Base-by-base conservation (phyloP, 2,888 invertebrate genomes). In the Caenorhabditis sp. region DNA sequence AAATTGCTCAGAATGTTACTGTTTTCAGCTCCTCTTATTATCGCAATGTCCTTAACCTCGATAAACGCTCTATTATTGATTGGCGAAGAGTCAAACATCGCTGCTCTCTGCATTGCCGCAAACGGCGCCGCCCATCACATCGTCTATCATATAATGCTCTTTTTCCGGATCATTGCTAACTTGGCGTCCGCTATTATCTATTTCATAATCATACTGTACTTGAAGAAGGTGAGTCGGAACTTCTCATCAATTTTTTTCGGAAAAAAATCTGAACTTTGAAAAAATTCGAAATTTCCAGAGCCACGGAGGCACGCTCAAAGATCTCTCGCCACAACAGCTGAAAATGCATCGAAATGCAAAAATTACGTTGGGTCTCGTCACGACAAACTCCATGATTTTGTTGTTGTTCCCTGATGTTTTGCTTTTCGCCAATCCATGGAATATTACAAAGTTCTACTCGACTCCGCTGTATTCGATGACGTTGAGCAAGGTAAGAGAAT, bases 101-200 rank as follows among this genome's bases (percentile, higher is more conserved):
- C 84, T 14, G 77, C 77, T 0, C 38, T 77, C 2, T 86, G 86
- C 38, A 79, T 86, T 6, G 86, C 86, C 0, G 82, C 86, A 5
- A 86, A 86, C 49, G 86, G 86, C 28, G 86, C 84, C n/a, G 86
- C 86, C 47, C 84, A 84, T 82, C 86, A 74, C 28, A 49, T 82
- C 14, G 77, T 82, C 7, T 86, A 86, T 51, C 82, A 82, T 28
- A 73, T 76, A 0, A 86, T 86, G 86, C 56, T 84, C 6, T 80
- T 79, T 38, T 75, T 82, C 14, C 79, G 86, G 19, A 86, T 86
- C 16, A 54, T 80, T 5, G 84, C 86, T 12, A 86, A 84, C 38
- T 35, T 84, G 58, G 86, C 81, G 5, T 81, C 81, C 8, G 86
- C 84, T 0, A 26, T 86, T 1, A 84, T 82, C 2, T 86, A 86